Evolutionary conservation across 2,888 invertebrate species (phyloP), one percentile per base, ranked within the genome.

Genomic region (Schrankia costaestrigalis): DNA sequence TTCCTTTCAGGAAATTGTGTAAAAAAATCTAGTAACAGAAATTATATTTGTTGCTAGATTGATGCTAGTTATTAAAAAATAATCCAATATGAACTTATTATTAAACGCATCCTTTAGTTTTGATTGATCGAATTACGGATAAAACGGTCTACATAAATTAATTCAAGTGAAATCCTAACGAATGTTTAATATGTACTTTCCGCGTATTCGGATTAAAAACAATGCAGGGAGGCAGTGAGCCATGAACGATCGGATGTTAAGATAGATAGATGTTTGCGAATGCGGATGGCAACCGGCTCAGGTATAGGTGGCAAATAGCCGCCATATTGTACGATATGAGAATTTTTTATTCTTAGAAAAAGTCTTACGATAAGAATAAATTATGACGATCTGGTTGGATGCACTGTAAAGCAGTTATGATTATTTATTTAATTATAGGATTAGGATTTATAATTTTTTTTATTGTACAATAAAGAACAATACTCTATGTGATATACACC

Each of bases 321-420:
- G 78, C 71, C 64, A 80, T 84, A 74, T 32, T 69, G 75, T 77
- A 40, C 67, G 69, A 62, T 65, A 82, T 82, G 83, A 66, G 68
- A 79, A 43, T 22, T 41, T 22, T 12, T 40, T 37, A 35, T 31
- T 41, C 34, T 38, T 41, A 38, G 44, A 38, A 31, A n/a, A n/a
- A n/a, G n/a, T 19, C 31, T 26, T 33, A 41, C 29, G 17, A 36
- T 56, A 40, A 42, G 24, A 42, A 46, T 50, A 30, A 36, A 38
- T 32, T 36, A 31, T 26, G 28, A 31, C 24, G 31, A 9, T 23
- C 33, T 8, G 35, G 37, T 35, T 29, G 30, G 41, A 28, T 53
- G 43, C 35, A 14, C 24, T 14, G 17, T 13, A 15, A 25, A 27
- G 25, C 9, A 10, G 17, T 21, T 35, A 30, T 35, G 19, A 6